Base-by-base conservation (phyloP, 2,113 vertebrate species). In the Tauraco erythrolophus region DNA sequence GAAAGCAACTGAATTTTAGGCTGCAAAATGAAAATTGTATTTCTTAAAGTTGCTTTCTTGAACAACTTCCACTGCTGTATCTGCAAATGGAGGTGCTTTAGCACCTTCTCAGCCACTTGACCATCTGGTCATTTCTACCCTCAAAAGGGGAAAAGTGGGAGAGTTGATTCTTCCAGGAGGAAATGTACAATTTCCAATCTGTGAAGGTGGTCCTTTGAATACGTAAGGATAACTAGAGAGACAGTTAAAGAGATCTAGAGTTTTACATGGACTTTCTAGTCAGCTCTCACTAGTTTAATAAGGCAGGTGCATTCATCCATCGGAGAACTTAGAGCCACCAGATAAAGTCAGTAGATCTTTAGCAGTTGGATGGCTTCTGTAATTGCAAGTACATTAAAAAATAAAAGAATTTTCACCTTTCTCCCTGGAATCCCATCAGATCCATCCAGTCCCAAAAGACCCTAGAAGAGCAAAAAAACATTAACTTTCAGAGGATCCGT, bases 371-470 rank as follows among this genome's bases (percentile, higher is more conserved):
- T 3, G 5, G 25, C 23, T 88, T 88, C 81, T 77, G 19, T 48
- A 91, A 75, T 3, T 76, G 0, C 27, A 88, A 51, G 8, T 15
- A 51, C 18, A 84, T 30, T n/a, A 19, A 78, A 70, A 90, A 51
- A 69, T 4, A 60, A n/a, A 88, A 70, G 2, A 72, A 43, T 85
- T 88, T 70, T 95, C 96, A 99, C 99, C 98, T 98, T 98, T 93
- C 33, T 96, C 35, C 99, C 99, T 19, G 92, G 84, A 97, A 91
- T 33, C 5, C 99, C 99, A 24, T 92, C 97, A 37, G 97, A 88
- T 81, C 99, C 99, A 80, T 99, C 98, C 41, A 98, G 97, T 85
- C 99, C 99, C 64, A 98, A 93, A 86, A 98, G 74, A 71, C 99
- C 99, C 99, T 99, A 97, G 78, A 92, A 94, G 7, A 94, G 75